phyloP scores from a whole-genome alignment of 2,113 vertebrate species.

The Odocoileus virginianus region DNA sequence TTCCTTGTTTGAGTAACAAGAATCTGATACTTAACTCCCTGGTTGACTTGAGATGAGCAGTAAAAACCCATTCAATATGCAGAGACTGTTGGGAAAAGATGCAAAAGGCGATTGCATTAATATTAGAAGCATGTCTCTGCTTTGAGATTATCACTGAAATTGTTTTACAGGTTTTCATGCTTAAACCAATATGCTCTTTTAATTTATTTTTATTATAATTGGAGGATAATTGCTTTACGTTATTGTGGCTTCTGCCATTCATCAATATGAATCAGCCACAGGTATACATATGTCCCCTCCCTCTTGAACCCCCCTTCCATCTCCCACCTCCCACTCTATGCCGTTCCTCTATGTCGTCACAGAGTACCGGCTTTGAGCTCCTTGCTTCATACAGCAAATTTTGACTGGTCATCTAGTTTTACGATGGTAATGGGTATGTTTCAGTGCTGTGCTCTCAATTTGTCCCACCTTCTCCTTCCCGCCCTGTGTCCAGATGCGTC shows the following conservation, averaged over 20 bases:
- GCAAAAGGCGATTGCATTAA: not conserved
- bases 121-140: not conserved
- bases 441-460: not conserved
- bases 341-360: not conserved
- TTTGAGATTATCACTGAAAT: slow-evolving; percentile 14
- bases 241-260: not conserved
- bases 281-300: not conserved
- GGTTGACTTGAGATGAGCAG: not conserved
- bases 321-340: not conserved
- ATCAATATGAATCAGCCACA: not conserved
- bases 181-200: slow-evolving; percentile 1
- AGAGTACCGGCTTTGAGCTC: not conserved
- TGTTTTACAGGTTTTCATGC: not conserved
- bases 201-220: not conserved
- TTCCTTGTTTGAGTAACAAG: not conserved
- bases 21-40: not conserved
- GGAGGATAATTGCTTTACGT: not conserved
- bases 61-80: not conserved
- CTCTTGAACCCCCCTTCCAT: not conserved
- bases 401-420: not conserved
- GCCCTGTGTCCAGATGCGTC: not conserved
- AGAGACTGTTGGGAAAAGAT: not conserved
- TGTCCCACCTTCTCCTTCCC: not conserved
- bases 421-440: not conserved
- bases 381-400: not conserved